Percentiles rank a stretch among this genome's conserved stretches.
These are phyloP conservation scores for Melinopterus prodromus DNA, from an alignment of 2,888 invertebrate species.

Conservation along the genomic window DNA sequence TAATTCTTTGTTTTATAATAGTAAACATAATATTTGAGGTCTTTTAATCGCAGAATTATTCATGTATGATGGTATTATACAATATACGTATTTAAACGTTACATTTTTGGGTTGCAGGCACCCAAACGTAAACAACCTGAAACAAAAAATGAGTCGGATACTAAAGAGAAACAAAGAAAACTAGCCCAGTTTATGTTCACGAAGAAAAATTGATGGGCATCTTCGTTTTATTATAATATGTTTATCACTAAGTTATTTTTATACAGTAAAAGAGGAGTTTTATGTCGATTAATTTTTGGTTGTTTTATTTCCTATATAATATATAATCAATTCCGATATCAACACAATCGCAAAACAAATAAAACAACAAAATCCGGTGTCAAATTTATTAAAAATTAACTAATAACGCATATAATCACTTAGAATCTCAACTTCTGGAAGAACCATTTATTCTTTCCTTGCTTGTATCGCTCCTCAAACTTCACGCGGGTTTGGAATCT, in stretches of 20 bases:
- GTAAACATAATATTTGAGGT: no score
- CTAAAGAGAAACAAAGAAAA: slow-evolving; percentile 61
- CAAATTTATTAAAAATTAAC: slow-evolving; percentile 37
- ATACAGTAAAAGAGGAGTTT: slow-evolving; percentile 10
- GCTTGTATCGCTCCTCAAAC: slow-evolving; percentile 97
- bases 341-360: no score
- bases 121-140: slow-evolving; percentile 56
- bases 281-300: neutral
- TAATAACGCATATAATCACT: slow-evolving; percentile 53
- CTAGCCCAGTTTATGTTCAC: slow-evolving; percentile 59
- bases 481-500: slow-evolving; percentile 94
- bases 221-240: neutral
- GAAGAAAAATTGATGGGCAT: slow-evolving; percentile 42
- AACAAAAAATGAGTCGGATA: slow-evolving; percentile 50
- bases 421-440: slow-evolving; percentile 99
- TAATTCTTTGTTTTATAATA: no score
- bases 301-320: neutral
- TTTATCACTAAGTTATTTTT: slow-evolving; percentile 28
- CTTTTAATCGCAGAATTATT: no score
- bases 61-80: neutral
- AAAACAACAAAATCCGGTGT: neutral
- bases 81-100: slow-evolving; percentile 37
- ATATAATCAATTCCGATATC: no score
- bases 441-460: slow-evolving; percentile 99
- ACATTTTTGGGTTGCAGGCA: neutral